phyloP scores from a whole-genome alignment of 2,797 vertebrate genomes.

The Scleropages formosus region DNA sequence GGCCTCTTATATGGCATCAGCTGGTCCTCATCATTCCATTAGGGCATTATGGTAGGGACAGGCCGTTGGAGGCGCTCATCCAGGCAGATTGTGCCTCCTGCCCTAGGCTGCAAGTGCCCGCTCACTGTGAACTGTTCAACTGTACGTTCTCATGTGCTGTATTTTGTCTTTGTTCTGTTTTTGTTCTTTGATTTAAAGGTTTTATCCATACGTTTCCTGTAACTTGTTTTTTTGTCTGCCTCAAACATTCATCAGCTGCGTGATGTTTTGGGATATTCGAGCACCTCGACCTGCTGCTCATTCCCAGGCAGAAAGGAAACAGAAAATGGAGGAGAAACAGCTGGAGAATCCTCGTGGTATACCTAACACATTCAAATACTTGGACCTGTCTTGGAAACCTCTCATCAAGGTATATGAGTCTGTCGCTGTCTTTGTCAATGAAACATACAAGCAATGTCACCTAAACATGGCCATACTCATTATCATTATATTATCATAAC shows the following conservation, averaged over 20 bases:
- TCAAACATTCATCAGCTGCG: conserved; percentile 55
- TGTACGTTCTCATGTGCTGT: not conserved
- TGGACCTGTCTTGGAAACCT: conserved; percentile 84
- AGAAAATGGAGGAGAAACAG: conserved; percentile 55
- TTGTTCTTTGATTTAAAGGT: not conserved
- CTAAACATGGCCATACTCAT: too few species aligned
- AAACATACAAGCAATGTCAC: too few species aligned
- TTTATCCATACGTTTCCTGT: not conserved
- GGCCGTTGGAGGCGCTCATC: too few species aligned
- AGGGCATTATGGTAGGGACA: too few species aligned
- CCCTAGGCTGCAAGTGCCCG: too few species aligned
- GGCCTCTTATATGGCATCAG: too few species aligned
- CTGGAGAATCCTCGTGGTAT: conserved; percentile 52
- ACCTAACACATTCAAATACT: conserved; percentile 74
- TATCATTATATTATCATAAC: too few species aligned
- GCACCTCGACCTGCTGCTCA: conserved; percentile 43
- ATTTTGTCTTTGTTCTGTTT: not conserved
- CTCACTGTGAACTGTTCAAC: too few species aligned
- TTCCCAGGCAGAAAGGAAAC: conserved; percentile 50
- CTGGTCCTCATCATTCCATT: too few species aligned
- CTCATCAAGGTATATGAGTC: conserved; percentile 71
- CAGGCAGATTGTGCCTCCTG: too few species aligned
- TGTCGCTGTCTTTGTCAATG: conserved; percentile 15
- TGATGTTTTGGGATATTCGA: conserved; percentile 89
- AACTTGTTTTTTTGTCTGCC: conserved; percentile 8